Conservation (phyloP, 1,140 invertebrate species). For the Cylas formicarius region DNA sequence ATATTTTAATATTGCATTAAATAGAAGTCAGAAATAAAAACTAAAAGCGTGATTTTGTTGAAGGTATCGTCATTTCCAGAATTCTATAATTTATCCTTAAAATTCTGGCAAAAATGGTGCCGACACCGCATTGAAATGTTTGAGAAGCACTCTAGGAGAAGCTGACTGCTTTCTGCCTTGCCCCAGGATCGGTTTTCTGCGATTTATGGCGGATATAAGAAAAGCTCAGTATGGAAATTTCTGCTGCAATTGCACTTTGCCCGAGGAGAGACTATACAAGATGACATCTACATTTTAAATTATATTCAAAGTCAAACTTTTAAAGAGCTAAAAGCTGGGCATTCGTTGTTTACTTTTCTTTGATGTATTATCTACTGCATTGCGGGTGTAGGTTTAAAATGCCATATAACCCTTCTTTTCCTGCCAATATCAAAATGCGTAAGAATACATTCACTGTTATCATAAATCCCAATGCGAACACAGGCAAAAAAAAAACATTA, state of each 20-base stretch:
- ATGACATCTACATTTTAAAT: slow-evolving; percentile 9
- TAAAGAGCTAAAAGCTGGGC: background rate
- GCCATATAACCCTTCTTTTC: no score
- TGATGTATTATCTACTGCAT: no score
- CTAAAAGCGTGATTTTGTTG: no score
- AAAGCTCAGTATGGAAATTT: slow-evolving; percentile 2
- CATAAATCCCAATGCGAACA: no score
- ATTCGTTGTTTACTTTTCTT: background rate
- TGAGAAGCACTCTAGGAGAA: background rate
- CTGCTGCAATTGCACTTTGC: slow-evolving; percentile 6
- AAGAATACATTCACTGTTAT: no score
- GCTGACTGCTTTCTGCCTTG: background rate
- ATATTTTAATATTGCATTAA: no score
- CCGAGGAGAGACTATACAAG: slow-evolving; percentile 3
- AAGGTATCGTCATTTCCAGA: no score
- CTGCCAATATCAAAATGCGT: no score
- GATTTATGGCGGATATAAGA: slow-evolving; percentile 2
- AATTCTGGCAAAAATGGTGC: slow-evolving; percentile 7
- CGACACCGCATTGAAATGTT: background rate
- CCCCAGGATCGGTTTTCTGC: slow-evolving; percentile 2
- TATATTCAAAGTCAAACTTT: background rate
- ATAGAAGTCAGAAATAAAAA: no score
- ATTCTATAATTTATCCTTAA: slow-evolving; percentile 7
- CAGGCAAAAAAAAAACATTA: no score
- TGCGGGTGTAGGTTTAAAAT: no score